phyloP scores from a whole-genome alignment of 2,888 invertebrate species.

The Timema cristinae region DNA sequence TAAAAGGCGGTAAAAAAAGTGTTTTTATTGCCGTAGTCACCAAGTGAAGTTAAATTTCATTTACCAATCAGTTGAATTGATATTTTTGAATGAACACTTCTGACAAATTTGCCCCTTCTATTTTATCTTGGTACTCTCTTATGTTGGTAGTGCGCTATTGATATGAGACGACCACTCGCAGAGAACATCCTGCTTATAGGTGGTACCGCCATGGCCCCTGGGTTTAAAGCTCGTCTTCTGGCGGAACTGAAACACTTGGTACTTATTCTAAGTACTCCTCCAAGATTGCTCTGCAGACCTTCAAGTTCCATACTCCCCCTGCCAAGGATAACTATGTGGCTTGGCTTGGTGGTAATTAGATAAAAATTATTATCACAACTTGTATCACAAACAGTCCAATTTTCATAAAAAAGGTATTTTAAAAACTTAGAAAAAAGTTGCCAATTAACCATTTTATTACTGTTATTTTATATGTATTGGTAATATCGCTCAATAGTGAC shows the following conservation, averaged over 20 bases:
- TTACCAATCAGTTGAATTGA: no score
- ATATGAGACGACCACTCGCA: conserved; percentile 71
- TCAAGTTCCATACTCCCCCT: conserved; percentile 79
- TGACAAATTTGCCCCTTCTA: no score
- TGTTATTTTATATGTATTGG: no score
- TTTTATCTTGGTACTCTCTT: not conserved
- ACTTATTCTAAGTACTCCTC: conserved; percentile 58
- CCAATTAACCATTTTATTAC: no score
- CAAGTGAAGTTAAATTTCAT: no score
- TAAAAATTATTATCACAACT: not conserved
- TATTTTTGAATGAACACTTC: no score
- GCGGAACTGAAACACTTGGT: conserved; percentile 68
- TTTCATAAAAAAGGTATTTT: no score
- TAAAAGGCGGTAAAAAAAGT: no score
- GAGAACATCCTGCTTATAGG: conserved; percentile 84
- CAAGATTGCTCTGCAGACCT: conserved; percentile 57
- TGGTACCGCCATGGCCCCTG: conserved; percentile 78
- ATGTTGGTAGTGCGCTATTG: conserved; percentile 66
- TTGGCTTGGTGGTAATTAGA: conserved; percentile 73
- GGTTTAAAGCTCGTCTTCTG: conserved; percentile 75
- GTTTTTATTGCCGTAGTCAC: no score
- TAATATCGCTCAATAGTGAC: no score
- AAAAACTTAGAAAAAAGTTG: no score
- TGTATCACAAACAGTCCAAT: not conserved
- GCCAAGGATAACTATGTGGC: conserved; percentile 76